Conservation (phyloP, 2,797 vertebrate genomes). For the Brachymystax lenok region DNA sequence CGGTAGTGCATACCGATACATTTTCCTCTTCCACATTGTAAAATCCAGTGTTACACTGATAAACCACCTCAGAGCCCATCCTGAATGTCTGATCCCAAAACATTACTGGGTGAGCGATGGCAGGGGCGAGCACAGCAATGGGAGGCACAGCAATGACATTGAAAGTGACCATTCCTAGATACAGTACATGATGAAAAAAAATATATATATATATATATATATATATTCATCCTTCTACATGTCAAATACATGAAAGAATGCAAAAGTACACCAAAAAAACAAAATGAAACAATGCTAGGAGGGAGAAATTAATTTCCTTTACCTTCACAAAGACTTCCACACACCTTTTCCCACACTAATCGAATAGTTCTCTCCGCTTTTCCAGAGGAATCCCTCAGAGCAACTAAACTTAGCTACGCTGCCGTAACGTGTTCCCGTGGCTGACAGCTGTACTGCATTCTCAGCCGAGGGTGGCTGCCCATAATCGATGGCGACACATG, state of each 20-base stretch:
- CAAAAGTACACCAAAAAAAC: not conserved
- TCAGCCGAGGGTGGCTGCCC: conserved; percentile 55
- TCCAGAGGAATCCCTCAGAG: conserved; percentile 67
- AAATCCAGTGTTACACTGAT: conserved; percentile 80
- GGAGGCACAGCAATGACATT: conserved; percentile 52
- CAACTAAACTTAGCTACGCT: conserved; percentile 62
- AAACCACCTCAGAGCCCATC: conserved; percentile 70
- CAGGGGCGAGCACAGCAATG: conserved; percentile 79
- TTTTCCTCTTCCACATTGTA: conserved; percentile 59
- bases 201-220: no score
- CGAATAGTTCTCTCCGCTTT: conserved; percentile 63
- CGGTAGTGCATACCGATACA: conserved; percentile 54
- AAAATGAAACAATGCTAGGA: not conserved
- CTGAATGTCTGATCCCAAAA: conserved; percentile 72
- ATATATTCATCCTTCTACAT: not conserved
- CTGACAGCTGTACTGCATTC: conserved; percentile 42
- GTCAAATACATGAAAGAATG: not conserved
- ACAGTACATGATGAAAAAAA: not conserved
- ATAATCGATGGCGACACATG: conserved; percentile 72
- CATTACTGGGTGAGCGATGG: conserved; percentile 69
- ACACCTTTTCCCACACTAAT: conserved; percentile 68
- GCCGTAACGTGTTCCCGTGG: conserved; percentile 16
- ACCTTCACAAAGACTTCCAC: conserved; percentile 78
- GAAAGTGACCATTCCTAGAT: not conserved
- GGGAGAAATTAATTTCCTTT: conserved; percentile 59